Evolutionary conservation across 2,113 vertebrate genomes (phyloP), one percentile per base, ranked within the genome.

Genomic region (Scytalopus superciliaris): DNA sequence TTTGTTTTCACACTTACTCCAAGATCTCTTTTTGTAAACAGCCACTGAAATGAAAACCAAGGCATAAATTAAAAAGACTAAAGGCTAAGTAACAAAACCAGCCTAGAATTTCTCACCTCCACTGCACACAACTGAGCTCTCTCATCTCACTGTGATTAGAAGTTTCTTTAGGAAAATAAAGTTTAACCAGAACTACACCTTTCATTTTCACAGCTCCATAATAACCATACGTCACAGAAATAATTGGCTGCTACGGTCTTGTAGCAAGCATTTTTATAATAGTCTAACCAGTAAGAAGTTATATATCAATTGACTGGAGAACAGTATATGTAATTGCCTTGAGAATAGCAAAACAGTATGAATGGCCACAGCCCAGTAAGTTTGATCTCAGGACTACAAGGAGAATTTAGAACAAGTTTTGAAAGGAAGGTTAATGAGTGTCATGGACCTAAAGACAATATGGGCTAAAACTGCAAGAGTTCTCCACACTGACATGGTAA

Each of bases 1-100:
- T 89, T 87, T 79, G 37, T 70, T 91, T 92, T 79, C 64, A 78
- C 63, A 88, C 60, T 74, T 95, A 92, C 88, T 93, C 47, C 52
- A 94, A 75, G 50, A 82, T 56, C 40, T 82, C 52, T 30, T 96
- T 95, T 73, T 75, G 57, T 84, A 80, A 90, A 94, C 78, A 93
- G 52, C 9, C 73, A 78, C 35, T 27, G n/a, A 88, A 96, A 93
- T 84, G 55, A 90, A 91, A 96, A 84, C 52, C 19, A 84, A 92
- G 78, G 90, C 68, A 92, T 88, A 78, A 30, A 74, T 77, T 90
- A 64, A 67, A 69, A 83, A 80, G 24, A 49, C 84, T 79, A 73
- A 87, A 85, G 55, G 40, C 66, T 87, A 72, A 81, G 53, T 24
- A 60, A 86, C n/a, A 50, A 68, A 84, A 49, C 0, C 15, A 88